Evolutionary conservation across 2,888 invertebrate genomes (phyloP).

Genomic region (Panorpa germanica): DNA sequence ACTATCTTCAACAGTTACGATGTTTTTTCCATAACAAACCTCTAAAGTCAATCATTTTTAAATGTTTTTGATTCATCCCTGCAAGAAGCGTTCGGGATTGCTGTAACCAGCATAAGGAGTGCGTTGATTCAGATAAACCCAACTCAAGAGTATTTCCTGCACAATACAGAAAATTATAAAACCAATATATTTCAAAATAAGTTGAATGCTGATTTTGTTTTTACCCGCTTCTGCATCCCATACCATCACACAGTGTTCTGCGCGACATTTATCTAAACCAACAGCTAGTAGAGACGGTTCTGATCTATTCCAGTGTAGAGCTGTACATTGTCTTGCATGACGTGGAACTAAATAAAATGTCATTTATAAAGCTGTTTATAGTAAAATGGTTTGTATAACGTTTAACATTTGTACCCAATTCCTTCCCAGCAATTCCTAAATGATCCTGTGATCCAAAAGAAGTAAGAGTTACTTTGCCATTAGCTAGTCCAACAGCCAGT

Average conservation of each 20-base stretch:
- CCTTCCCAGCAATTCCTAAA: constrained; percentile 48
- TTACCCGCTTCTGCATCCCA: constrained; percentile 57
- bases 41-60: constrained; percentile 78
- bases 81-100: constrained; percentile 58
- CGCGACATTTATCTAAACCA: constrained; percentile 76
- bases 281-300: constrained; percentile 69
- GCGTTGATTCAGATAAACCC: constrained; percentile 66
- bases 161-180: constrained; percentile 2
- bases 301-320: constrained; percentile 70
- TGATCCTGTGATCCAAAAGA: constrained; percentile 57
- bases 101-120: constrained; percentile 70
- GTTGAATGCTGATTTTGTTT: no score
- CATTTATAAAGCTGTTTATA: constrained; percentile 7
- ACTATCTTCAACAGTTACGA: background rate
- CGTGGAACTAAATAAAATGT: constrained; percentile 44
- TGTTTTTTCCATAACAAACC: constrained; percentile 35
- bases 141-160: constrained; percentile 34
- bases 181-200: no score
- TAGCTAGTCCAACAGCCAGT: constrained; percentile 73
- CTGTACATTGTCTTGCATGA: constrained; percentile 69
- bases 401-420: constrained; percentile 37
- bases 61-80: constrained; percentile 78
- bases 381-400: no score
- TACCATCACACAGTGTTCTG: constrained; percentile 71
- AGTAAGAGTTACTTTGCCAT: constrained; percentile 70